Evolutionary conservation across 2,797 vertebrate genomes (phyloP).

Genomic region (Buceros bicornis): DNA sequence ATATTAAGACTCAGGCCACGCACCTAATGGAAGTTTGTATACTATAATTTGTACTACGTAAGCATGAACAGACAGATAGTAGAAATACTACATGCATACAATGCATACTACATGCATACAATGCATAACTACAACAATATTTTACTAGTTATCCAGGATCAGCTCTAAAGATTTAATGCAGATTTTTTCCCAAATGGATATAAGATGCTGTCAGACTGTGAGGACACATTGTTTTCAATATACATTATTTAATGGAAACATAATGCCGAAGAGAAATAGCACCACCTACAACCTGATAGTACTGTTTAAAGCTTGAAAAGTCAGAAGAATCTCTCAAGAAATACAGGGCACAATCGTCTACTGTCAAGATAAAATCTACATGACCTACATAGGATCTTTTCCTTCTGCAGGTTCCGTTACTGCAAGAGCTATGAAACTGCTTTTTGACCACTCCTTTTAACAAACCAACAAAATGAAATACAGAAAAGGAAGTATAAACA

Average conservation of each 20-base stretch:
- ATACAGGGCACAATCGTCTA: background rate
- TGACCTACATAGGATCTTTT: background rate
- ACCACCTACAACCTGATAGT: background rate
- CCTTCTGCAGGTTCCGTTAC: background rate
- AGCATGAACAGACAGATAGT: background rate
- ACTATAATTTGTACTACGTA: background rate
- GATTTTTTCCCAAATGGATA: background rate
- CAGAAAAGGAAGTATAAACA: background rate
- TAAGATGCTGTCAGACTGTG: rapidly evolving
- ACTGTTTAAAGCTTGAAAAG: background rate
- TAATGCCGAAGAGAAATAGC: background rate
- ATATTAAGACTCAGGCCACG: background rate
- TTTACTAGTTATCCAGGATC: background rate
- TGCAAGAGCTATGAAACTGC: background rate
- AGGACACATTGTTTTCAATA: background rate
- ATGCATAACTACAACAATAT: background rate
- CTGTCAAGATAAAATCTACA: background rate
- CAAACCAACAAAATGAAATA: background rate
- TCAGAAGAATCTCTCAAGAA: background rate
- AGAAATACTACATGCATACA: background rate
- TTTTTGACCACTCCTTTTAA: background rate
- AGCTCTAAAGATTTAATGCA: background rate
- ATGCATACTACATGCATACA: too few relatives aligned
- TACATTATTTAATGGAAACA: background rate
- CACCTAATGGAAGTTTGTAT: background rate